phyloP scores from a whole-genome alignment of 2,113 vertebrate genomes.

The Chauna torquata region DNA sequence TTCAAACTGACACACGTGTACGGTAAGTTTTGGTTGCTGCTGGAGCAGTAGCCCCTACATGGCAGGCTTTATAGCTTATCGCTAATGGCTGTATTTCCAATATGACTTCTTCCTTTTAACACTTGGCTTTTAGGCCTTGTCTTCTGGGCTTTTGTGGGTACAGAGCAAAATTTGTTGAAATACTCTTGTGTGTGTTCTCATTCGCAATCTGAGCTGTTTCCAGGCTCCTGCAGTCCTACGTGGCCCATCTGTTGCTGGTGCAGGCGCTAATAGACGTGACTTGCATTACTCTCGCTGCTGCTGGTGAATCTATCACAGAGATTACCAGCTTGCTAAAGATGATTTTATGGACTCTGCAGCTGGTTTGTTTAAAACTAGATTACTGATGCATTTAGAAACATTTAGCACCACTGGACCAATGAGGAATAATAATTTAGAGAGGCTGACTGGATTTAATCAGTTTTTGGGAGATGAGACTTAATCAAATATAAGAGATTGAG shows the following conservation, averaged over 20 bases:
- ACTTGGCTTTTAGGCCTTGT: background rate
- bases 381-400: conserved; percentile 47
- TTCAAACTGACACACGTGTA: fast-evolving
- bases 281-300: background rate
- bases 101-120: background rate
- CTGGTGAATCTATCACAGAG: background rate
- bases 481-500: conserved; percentile 9
- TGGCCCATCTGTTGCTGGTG: background rate
- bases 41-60: background rate
- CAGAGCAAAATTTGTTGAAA: background rate
- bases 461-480: conserved; percentile 44
- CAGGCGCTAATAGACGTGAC: background rate
- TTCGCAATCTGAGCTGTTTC: background rate
- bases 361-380: conserved; percentile 63
- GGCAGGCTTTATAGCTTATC: background rate
- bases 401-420: conserved; percentile 32
- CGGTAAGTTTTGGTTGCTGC: background rate
- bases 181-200: background rate
- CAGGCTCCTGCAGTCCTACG: background rate
- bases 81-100: background rate
- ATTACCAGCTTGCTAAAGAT: background rate
- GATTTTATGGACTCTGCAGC: conserved; percentile 51
- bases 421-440: conserved; percentile 26
- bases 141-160: background rate
- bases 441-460: conserved; percentile 36